A percentile compares a stretch with the other conserved stretches of the same genome.
Evolutionary conservation across 2,888 invertebrate genomes (phyloP).

Genomic region (Aethes cnicana): DNA sequence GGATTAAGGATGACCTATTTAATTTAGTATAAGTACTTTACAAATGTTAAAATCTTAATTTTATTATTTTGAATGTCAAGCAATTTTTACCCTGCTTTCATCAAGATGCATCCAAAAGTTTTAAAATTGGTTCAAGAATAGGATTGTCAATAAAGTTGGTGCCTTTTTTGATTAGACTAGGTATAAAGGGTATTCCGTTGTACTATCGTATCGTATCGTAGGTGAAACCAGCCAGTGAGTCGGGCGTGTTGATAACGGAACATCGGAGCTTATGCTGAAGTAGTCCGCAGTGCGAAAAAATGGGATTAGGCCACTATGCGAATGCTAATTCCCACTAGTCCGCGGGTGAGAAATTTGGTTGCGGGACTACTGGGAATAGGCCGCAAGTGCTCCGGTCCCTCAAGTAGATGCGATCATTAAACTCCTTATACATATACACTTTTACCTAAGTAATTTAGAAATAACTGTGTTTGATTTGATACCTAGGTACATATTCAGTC

Average conservation of each 20-base stretch:
- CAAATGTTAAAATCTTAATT: slow-evolving; percentile 54
- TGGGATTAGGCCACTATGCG: no score
- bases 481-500: slow-evolving; percentile 24
- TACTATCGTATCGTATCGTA: slow-evolving; percentile 5
- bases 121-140: slow-evolving; percentile 68
- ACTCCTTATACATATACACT: no score
- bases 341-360: no score
- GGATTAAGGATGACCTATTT: slow-evolving; percentile 18
- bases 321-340: no score
- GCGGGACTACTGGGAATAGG: no score
- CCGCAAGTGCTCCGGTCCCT: no score
- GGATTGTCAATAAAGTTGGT: slow-evolving; percentile 40
- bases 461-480: slow-evolving; percentile 11
- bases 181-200: slow-evolving; percentile 22
- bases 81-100: slow-evolving; percentile 75
- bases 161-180: slow-evolving; percentile 24
- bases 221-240: no score
- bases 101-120: slow-evolving; percentile 63
- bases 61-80: slow-evolving; percentile 66
- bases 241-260: no score
- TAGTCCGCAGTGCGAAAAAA: no score
- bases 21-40: slow-evolving; percentile 32
- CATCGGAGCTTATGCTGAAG: no score
- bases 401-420: no score
- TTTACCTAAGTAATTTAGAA: not conserved